Evolutionary conservation across 2,888 invertebrate genomes (phyloP).

Genomic region (Oxyteleia sp.): DNA sequence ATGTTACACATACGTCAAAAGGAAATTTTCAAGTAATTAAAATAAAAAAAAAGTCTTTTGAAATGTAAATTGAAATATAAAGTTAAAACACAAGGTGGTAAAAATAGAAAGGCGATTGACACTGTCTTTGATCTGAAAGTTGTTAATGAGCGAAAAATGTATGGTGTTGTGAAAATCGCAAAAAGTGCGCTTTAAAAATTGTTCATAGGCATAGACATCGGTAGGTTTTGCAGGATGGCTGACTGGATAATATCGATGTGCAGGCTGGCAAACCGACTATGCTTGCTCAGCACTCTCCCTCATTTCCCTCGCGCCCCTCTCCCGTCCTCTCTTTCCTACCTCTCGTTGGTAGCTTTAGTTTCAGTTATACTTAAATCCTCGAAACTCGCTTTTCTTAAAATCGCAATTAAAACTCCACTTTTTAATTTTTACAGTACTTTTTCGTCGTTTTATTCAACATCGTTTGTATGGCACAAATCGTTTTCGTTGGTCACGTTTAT

Average conservation of each 20-base stretch:
- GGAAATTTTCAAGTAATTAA: too few species aligned
- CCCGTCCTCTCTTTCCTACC: slow-evolving; percentile 71
- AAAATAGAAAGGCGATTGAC: not conserved
- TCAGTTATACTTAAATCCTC: slow-evolving; percentile 79
- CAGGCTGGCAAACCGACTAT: slow-evolving; percentile 84
- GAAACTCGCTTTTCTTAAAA: slow-evolving; percentile 73
- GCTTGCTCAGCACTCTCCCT: slow-evolving; percentile 87
- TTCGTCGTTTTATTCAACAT: slow-evolving; percentile 6
- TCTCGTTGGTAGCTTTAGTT: slow-evolving; percentile 77
- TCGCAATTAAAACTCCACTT: slow-evolving; percentile 67
- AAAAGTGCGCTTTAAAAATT: slow-evolving; percentile 56
- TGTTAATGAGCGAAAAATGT: not conserved
- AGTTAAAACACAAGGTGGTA: too few species aligned
- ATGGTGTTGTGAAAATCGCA: slow-evolving; percentile 4
- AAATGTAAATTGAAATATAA: too few species aligned
- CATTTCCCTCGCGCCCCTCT: slow-evolving; percentile 79
- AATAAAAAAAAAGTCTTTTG: too few species aligned
- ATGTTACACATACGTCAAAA: too few species aligned
- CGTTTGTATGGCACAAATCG: too few species aligned
- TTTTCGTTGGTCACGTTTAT: too few species aligned
- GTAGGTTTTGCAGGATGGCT: slow-evolving; percentile 84
- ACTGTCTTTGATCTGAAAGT: not conserved
- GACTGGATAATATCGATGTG: slow-evolving; percentile 87
- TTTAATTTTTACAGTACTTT: slow-evolving; percentile 43
- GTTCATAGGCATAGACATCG: slow-evolving; percentile 77